phyloP scores from a whole-genome alignment of 2,888 invertebrate species.

The Leptopilina myrica region DNA sequence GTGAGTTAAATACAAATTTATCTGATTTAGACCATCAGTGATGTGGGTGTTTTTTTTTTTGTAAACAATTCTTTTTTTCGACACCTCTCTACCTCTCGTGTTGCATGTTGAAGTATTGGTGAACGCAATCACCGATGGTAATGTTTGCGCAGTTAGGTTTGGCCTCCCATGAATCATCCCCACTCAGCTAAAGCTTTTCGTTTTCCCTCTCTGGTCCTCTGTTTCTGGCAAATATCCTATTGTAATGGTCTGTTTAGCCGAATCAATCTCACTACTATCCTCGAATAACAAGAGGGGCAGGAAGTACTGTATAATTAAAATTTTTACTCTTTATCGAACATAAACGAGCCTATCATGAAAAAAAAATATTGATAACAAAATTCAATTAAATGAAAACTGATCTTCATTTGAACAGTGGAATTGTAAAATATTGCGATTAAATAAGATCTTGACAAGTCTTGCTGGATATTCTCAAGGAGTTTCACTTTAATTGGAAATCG shows the following conservation, averaged over 20 bases:
- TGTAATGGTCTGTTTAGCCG: slow-evolving; percentile 66
- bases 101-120: slow-evolving; percentile 14
- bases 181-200: slow-evolving; percentile 27
- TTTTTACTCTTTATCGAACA: slow-evolving; percentile 69
- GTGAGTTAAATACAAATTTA: slow-evolving; percentile 38
- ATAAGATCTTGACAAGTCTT: slow-evolving; percentile 43
- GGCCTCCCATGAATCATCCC: slow-evolving; percentile 49
- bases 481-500: slow-evolving; percentile 69
- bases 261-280: slow-evolving; percentile 54
- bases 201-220: slow-evolving; percentile 51
- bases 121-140: slow-evolving; percentile 67
- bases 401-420: slow-evolving; percentile 13
- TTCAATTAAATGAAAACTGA: slow-evolving; percentile 67
- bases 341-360: slow-evolving; percentile 66
- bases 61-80: slow-evolving; percentile 58
- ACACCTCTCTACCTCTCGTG: slow-evolving; percentile 24
- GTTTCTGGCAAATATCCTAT: slow-evolving; percentile 59
- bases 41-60: slow-evolving; percentile 57
- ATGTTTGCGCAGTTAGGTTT: slow-evolving; percentile 68
- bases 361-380: slow-evolving; percentile 63
- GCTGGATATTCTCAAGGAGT: slow-evolving; percentile 55
- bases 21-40: slow-evolving; percentile 27
- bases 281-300: slow-evolving; percentile 49
- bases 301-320: slow-evolving; percentile 68
- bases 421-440: slow-evolving; percentile 5